These are phyloP conservation scores for Nymphalis polychloros DNA, from an alignment of 2,888 invertebrate genomes.

Conservation along the genomic window DNA sequence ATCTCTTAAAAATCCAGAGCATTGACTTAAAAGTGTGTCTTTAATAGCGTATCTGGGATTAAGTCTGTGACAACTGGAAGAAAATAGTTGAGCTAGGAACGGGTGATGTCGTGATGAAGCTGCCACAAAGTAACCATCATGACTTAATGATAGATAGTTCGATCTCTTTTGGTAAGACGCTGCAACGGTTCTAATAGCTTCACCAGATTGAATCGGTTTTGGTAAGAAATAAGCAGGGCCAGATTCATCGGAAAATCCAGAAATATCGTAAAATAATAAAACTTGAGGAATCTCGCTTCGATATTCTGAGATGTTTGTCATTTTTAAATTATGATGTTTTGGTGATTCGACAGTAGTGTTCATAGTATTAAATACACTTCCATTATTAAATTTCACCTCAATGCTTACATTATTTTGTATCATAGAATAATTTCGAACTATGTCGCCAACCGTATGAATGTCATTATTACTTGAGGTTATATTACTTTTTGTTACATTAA, in stretches of 20 bases:
- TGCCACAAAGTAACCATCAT: conserved; percentile 65
- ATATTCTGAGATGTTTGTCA: conserved; percentile 26
- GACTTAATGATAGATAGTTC: conserved; percentile 53
- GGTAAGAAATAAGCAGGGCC: conserved; percentile 46
- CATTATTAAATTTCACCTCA: conserved; percentile 22
- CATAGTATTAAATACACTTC: conserved; percentile 2
- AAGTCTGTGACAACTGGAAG: conserved; percentile 53
- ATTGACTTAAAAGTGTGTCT: conserved; percentile 57
- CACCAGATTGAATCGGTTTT: conserved; percentile 41
- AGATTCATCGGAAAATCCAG: conserved; percentile 47
- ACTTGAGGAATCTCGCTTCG: conserved; percentile 46
- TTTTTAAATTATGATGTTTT: conserved; percentile 16
- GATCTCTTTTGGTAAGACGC: conserved; percentile 16
- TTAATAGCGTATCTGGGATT: conserved; percentile 60
- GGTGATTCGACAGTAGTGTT: conserved; percentile 2
- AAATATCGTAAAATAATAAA: conserved; percentile 57
- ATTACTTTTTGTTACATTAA: background rate
- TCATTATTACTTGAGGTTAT: conserved; percentile 23
- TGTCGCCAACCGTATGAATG: background rate
- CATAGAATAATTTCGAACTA: background rate
- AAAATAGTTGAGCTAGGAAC: conserved; percentile 58
- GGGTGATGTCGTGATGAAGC: conserved; percentile 60
- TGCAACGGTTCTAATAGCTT: conserved; percentile 20
- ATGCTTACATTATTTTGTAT: conserved; percentile 18
- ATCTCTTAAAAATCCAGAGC: conserved; percentile 53